Conservation (phyloP, 2,888 invertebrate genomes). For the Hesperia comma region DNA sequence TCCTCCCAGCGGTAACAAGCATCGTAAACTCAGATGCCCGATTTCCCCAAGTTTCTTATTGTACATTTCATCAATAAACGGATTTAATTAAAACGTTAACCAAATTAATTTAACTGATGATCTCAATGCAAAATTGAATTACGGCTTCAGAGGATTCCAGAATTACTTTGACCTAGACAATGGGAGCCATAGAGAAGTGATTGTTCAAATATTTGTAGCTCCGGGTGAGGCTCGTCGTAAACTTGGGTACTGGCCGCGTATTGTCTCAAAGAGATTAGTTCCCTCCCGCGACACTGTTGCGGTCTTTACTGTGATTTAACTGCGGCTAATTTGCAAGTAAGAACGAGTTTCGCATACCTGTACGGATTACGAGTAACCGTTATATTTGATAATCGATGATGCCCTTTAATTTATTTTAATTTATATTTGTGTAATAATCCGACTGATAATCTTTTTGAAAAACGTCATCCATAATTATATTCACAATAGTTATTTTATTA, state of each 20-base stretch:
- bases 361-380: conserved; percentile 2
- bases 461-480: too few relatives aligned
- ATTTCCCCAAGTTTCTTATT: conserved; percentile 39
- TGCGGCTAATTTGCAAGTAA: conserved; percentile 36
- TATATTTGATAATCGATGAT: conserved; percentile 3
- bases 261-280: conserved; percentile 81
- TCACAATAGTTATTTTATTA: too few relatives aligned
- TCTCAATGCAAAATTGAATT: conserved; percentile 75
- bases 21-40: conserved; percentile 21
- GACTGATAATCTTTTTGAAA: too few relatives aligned
- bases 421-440: too few relatives aligned
- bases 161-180: conserved; percentile 82
- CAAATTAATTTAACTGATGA: conserved; percentile 63
- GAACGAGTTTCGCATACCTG: conserved; percentile 22
- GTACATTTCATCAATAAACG: conserved; percentile 51
- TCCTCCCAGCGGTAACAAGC: conserved; percentile 12
- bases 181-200: conserved; percentile 60
- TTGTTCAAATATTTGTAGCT: conserved; percentile 79
- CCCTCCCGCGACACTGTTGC: conserved; percentile 65
- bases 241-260: conserved; percentile 76
- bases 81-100: conserved; percentile 60
- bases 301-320: conserved; percentile 51
- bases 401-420: too few relatives aligned
- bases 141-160: conserved; percentile 64
- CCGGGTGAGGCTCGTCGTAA: conserved; percentile 71